A percentile compares a stretch with the other conserved stretches of the same genome.
Evolutionary conservation across 2,113 vertebrate genomes (phyloP).

Genomic region (Tor tambroides): DNA sequence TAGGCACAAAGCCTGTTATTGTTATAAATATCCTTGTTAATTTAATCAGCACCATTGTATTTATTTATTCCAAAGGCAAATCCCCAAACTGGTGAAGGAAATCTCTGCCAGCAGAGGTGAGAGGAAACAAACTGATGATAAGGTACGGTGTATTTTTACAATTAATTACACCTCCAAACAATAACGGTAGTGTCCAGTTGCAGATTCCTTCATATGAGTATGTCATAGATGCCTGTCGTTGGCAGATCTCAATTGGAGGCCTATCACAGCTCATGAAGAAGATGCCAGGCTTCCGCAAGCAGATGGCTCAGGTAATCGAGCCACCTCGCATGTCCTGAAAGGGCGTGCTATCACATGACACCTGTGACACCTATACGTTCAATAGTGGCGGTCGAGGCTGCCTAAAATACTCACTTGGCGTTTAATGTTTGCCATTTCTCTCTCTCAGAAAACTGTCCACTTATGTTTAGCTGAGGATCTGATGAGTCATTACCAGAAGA

Average conservation of each 20-base stretch:
- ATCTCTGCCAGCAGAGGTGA: slow-evolving; percentile 76
- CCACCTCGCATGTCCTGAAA: neutral
- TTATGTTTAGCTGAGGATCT: slow-evolving; percentile 94
- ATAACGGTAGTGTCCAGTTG: neutral
- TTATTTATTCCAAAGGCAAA: slow-evolving; percentile 75
- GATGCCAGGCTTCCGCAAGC: slow-evolving; percentile 93
- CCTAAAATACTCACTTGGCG: neutral
- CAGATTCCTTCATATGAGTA: neutral
- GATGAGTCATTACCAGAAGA: slow-evolving; percentile 85
- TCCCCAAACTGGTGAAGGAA: slow-evolving; percentile 93
- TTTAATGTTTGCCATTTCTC: slow-evolving; percentile 22
- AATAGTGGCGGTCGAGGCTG: neutral
- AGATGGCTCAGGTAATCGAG: slow-evolving; percentile 84
- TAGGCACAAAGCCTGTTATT: neutral
- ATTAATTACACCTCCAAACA: neutral
- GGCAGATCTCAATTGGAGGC: slow-evolving; percentile 83
- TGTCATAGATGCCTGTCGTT: slow-evolving; percentile 7
- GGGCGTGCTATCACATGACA: neutral
- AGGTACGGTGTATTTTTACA: slow-evolving; percentile 75
- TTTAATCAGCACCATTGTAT: neutral
- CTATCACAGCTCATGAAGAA: slow-evolving; percentile 94
- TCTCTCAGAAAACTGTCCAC: slow-evolving; percentile 88
- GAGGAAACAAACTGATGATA: slow-evolving; percentile 88
- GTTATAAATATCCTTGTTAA: neutral
- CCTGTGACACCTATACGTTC: neutral